Evolutionary conservation across 2,888 invertebrate species (phyloP), one percentile per base, ranked within the genome.

Genomic region (Drosophila mettleri): DNA sequence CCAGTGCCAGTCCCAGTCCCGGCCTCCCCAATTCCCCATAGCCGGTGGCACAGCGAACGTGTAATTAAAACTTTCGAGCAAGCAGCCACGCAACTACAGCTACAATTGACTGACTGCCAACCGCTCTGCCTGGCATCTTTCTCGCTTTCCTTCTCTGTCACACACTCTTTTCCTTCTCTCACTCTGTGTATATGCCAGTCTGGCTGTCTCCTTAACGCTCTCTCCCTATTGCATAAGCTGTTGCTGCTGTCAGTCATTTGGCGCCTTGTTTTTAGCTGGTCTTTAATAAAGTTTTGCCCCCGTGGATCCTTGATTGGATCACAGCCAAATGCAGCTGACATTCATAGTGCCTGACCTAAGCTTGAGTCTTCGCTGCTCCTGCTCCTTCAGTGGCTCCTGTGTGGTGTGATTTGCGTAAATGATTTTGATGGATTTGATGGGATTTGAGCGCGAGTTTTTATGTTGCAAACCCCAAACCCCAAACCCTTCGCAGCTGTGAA

Each of bases 21-120:
- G 18, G 22, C 41, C 65, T 45, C 65, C 18, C 36, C 39, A 31
- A 45, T 18, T 41, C 65, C 27, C 36, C 18, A 12, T 45, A 22
- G 16, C 49, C 54, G 45, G 48, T 45, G 43, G 49, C 62, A 51
- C 59, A 85, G 64, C 78, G 78, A 85, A 81, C 86, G 88, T 88
- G 91, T 90, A 90, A 90, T 90, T 91, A 90, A 91, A 90, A 90
- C 87, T 90, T 91, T 89, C 45, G 87, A 85, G 90, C 87, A 89
- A 85, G 45, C 89, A 89, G 84, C 79, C 86, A 72, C 78, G 77
- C 78, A 76, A 83, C 65, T 60, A 72, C 62, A 72, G 78, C 79
- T 78, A 80, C 77, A 80, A 85, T 83, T 88, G 89, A 83, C 78
- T 74, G 83, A 80, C 72, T 83, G 62, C 67, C 79, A 69, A 74